Conservation (phyloP, 1,140 invertebrate genomes). For the Papilio aristodemus region DNA sequence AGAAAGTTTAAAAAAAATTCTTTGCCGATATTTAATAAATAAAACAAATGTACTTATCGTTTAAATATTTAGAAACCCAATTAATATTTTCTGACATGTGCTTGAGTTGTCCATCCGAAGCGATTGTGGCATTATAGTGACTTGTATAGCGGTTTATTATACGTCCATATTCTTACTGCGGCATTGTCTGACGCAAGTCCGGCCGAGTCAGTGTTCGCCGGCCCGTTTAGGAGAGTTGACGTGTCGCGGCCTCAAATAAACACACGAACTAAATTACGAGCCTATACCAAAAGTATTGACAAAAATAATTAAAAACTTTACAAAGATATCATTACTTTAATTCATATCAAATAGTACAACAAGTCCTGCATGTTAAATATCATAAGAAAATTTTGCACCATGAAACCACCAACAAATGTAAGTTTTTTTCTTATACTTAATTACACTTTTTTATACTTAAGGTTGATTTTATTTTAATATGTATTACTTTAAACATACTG, state of each 20-base stretch:
- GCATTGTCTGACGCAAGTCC: slow-evolving; percentile 12
- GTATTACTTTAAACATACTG: neutral
- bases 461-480: neutral
- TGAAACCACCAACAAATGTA: slow-evolving; percentile 74
- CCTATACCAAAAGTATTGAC: slow-evolving; percentile 22
- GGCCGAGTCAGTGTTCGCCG: slow-evolving; percentile 64
- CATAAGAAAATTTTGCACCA: slow-evolving; percentile 60
- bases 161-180: slow-evolving; percentile 8
- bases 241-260: slow-evolving; percentile 60
- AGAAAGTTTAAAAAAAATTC: too few relatives aligned
- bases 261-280: slow-evolving; percentile 47
- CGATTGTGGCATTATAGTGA: neutral
- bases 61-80: too few relatives aligned
- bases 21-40: too few relatives aligned
- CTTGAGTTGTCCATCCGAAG: neutral
- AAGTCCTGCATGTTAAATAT: slow-evolving; percentile 59
- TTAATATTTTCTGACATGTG: too few relatives aligned
- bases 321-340: slow-evolving; percentile 22
- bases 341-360: slow-evolving; percentile 27
- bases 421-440: slow-evolving; percentile 49
- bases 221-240: slow-evolving; percentile 47
- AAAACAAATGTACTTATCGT: too few relatives aligned
- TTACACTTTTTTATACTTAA: neutral
- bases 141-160: neutral
- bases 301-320: slow-evolving; percentile 11